Conservation (phyloP, 2,797 vertebrate species). For the Lepus oiostolus region DNA sequence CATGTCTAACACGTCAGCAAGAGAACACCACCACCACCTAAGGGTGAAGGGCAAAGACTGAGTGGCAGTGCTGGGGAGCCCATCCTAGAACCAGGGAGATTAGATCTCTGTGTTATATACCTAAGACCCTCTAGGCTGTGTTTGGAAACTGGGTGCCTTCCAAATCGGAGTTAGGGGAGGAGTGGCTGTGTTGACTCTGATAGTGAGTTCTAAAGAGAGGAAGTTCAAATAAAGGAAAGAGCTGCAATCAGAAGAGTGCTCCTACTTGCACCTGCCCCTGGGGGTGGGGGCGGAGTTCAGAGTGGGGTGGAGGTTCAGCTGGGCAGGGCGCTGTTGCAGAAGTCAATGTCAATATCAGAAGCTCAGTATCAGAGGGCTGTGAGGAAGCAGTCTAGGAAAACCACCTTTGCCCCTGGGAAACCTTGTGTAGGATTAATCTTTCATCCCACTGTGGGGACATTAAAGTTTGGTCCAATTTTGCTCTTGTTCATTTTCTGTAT, state of each 20-base stretch:
- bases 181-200: not conserved
- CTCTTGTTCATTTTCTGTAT: not conserved
- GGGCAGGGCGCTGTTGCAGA: rapidly evolving
- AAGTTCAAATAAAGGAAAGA: not conserved
- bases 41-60: not conserved
- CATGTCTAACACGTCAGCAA: not conserved
- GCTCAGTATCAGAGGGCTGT: not conserved
- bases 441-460: not conserved
- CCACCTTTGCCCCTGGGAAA: not conserved
- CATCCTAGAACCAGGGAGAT: not conserved
- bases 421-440: not conserved
- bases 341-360: too few relatives aligned
- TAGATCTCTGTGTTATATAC: rapidly evolving
- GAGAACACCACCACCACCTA: not conserved
- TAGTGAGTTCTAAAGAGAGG: not conserved
- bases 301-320: rapidly evolving
- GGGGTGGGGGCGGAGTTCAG: rapidly evolving
- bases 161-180: not conserved
- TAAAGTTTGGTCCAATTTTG: not conserved
- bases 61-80: not conserved
- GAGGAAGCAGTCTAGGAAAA: not conserved
- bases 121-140: too few relatives aligned
- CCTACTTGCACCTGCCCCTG: rapidly evolving
- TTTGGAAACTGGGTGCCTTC: not conserved
- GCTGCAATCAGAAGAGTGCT: not conserved